Evolutionary conservation across 2,113 vertebrate species (phyloP).

Genomic region (Chaenocephalus aceratus): DNA sequence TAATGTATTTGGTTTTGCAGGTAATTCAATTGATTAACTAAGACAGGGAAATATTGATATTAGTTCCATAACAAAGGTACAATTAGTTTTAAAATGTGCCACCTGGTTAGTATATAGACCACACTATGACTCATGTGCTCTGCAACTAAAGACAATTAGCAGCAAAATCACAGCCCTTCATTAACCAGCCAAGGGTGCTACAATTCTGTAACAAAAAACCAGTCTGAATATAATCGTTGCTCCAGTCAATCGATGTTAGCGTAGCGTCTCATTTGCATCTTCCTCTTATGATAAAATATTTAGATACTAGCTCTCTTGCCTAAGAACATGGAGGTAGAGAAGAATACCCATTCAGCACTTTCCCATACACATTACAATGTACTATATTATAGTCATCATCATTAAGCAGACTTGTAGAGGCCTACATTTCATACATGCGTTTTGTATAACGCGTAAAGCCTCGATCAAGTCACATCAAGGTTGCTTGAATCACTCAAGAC

Average conservation of each 20-base stretch:
- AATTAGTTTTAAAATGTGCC: background rate
- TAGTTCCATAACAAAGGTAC: background rate
- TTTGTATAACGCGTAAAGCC: background rate
- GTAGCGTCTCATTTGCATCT: constrained; percentile 26
- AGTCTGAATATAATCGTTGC: constrained; percentile 11
- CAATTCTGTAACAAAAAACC: constrained; percentile 9
- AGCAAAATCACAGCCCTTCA: constrained; percentile 19
- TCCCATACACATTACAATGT: background rate
- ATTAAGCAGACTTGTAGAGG: background rate
- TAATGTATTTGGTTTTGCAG: background rate
- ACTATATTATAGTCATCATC: background rate
- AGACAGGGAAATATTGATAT: background rate
- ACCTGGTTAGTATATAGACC: background rate
- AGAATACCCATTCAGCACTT: background rate
- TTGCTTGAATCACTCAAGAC: constrained; percentile 19
- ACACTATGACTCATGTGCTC: background rate
- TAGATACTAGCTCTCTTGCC: constrained; percentile 19
- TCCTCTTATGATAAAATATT: constrained; percentile 60
- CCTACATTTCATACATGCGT: constrained; percentile 8
- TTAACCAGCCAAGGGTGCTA: background rate
- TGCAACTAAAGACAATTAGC: background rate
- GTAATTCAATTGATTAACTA: background rate
- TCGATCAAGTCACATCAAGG: constrained; percentile 1
- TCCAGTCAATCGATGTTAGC: constrained; percentile 16
- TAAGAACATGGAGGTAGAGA: constrained; percentile 7